A percentile compares a stretch with the other conserved stretches of the same genome.
Conservation (phyloP, 2,888 invertebrate genomes). For the Oxycera nigricornis region DNA sequence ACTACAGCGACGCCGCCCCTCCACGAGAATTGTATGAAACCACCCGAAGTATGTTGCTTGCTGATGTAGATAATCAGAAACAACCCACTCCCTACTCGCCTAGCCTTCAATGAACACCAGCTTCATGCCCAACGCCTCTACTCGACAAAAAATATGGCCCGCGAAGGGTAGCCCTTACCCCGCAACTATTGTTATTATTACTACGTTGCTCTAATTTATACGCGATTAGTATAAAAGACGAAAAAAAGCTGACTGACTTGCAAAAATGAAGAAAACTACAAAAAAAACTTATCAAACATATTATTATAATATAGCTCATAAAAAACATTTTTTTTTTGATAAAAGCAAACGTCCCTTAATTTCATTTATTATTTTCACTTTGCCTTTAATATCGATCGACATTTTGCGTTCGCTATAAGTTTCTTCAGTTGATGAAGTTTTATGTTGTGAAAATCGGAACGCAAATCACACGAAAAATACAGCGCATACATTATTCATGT, state of each 20-base stretch:
- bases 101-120: too few species aligned
- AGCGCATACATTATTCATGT: too few species aligned
- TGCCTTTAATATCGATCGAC: neutral
- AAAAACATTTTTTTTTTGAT: neutral
- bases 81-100: neutral
- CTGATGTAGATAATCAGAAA: slow-evolving; percentile 47
- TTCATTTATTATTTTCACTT: neutral
- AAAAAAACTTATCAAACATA: slow-evolving; percentile 12
- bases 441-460: slow-evolving; percentile 18
- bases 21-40: slow-evolving; percentile 32
- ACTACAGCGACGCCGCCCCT: neutral
- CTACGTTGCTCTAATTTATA: slow-evolving; percentile 28
- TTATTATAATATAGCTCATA: slow-evolving; percentile 8
- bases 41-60: slow-evolving; percentile 50
- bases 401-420: neutral
- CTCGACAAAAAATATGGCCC: too few species aligned
- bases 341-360: neutral
- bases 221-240: slow-evolving; percentile 29
- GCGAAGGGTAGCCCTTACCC: too few species aligned
- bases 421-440: slow-evolving; percentile 23
- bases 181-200: slow-evolving; percentile 17
- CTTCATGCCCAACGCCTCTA: too few species aligned
- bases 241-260: neutral
- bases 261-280: slow-evolving; percentile 20
- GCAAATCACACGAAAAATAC: too few species aligned